Evolutionary conservation across 2,888 invertebrate species (phyloP), one percentile per base, ranked within the genome.

Genomic region (Lasioglossum marginatum): DNA sequence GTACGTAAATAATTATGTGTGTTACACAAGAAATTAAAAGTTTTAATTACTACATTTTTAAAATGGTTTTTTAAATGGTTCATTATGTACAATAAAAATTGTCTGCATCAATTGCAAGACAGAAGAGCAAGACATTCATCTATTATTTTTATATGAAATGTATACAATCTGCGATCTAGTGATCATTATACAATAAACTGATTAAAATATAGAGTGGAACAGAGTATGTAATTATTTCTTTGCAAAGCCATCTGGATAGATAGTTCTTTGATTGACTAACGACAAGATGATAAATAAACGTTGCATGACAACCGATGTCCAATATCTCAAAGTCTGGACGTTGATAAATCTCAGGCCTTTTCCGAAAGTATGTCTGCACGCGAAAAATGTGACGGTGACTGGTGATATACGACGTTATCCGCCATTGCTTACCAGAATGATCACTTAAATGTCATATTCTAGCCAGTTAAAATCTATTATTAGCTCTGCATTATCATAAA

Each of bases 311-410:
- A 52, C 63, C 52, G 68, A 77, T 73, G 45, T 34, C 31, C 43
- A 45, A 66, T 68, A 43, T 27, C 27, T 72, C 71, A 3, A 45
- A 31, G n/a, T 23, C 27, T 72, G 14, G 71, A 72, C 71, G 16
- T 72, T 72, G 71, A 72, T 72, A 45, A 45, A 72, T 72, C 71
- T 72, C n/a, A 45, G 45, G 45, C 5, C 71, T 72, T 27, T 45
- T 16, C 45, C n/a, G 71, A 45, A 72, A 72, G 45, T 27, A 72
- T 45, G 71, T 45, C 19, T 45, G 45, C n/a, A 43, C n/a, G 14
- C 27, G n/a, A 43, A 71, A 71, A 71, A 43, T 43, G 27, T n/a
- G 45, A 27, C 45, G 71, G 31, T 45, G 45, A 40, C 40, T 45
- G 45, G 71, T 72, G 45, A 31, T 72, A 43, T 27, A 45, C 27